These are phyloP conservation scores for Dynastes tityus DNA, from an alignment of 2,888 invertebrate species.

Conservation along the genomic window DNA sequence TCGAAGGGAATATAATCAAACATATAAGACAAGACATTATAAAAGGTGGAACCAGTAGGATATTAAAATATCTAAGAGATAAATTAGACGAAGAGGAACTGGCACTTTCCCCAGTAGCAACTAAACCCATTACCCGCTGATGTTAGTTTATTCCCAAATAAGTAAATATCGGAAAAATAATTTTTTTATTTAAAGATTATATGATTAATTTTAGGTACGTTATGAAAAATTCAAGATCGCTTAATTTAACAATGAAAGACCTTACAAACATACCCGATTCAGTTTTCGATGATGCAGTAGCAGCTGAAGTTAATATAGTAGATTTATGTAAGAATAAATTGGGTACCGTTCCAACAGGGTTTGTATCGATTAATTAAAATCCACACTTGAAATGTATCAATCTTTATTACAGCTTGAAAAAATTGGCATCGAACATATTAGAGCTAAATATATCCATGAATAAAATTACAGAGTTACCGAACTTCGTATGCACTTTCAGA, in stretches of 20 bases:
- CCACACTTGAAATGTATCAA: constrained; percentile 14
- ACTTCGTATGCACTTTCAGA: constrained; percentile 76
- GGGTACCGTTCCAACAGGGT: constrained; percentile 79
- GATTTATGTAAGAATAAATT: constrained; percentile 90
- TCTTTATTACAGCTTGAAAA: constrained; percentile 46
- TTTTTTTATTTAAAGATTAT: not conserved
- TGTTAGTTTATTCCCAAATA: constrained; percentile 60
- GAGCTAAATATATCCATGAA: constrained; percentile 84
- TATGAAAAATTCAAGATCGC: constrained; percentile 74
- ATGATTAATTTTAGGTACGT: constrained; percentile 69
- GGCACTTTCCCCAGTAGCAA: constrained; percentile 42
- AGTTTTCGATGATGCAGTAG: constrained; percentile 80
- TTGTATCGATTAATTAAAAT: constrained; percentile 20
- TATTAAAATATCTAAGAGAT: constrained; percentile 85
- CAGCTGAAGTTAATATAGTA: constrained; percentile 81
- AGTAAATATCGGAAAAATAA: constrained; percentile 60
- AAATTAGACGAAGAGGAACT: constrained; percentile 67
- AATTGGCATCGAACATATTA: constrained; percentile 65
- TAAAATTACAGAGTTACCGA: constrained; percentile 76
- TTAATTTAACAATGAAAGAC: constrained; percentile 78
- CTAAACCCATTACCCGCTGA: constrained; percentile 33
- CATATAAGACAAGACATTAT: constrained; percentile 88
- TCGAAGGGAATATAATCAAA: constrained; percentile 90
- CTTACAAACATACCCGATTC: constrained; percentile 79
- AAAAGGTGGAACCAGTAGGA: constrained; percentile 85